These are phyloP conservation scores for Crotophaga sulcirostris DNA, from an alignment of 2,113 vertebrate species.

Conservation along the genomic window DNA sequence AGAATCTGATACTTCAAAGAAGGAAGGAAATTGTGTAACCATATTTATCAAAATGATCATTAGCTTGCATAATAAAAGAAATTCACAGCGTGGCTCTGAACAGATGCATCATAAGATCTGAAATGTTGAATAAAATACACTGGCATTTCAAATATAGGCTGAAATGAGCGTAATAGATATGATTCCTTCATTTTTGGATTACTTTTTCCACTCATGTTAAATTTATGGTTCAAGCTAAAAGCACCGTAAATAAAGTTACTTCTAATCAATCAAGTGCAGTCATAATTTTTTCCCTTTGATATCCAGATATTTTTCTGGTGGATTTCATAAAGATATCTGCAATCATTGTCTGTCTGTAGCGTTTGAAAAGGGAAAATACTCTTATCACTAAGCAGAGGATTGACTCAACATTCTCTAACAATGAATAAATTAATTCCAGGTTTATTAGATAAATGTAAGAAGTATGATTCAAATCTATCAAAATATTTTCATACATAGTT, in stretches of 20 bases:
- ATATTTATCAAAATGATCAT: conserved; percentile 22
- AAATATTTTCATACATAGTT: background rate
- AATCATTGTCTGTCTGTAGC: background rate
- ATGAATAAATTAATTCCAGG: background rate
- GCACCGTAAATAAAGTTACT: background rate
- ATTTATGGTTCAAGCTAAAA: background rate
- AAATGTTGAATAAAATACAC: background rate
- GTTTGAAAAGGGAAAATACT: background rate
- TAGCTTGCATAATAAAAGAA: background rate
- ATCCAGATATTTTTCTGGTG: background rate
- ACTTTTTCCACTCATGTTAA: background rate
- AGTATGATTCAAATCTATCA: background rate
- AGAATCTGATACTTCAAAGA: background rate
- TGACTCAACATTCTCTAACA: background rate
- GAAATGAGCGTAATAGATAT: background rate
- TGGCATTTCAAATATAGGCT: background rate
- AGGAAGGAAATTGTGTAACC: background rate
- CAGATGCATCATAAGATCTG: background rate
- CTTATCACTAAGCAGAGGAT: background rate
- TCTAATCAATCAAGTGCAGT: background rate
- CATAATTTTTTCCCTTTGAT: background rate
- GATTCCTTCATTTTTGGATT: background rate
- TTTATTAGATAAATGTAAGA: background rate
- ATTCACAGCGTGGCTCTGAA: background rate
- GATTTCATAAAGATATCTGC: background rate